Evolutionary conservation across 2,888 invertebrate species (phyloP), one percentile per base, ranked within the genome.

Genomic region (Stenolophus ochropezus): DNA sequence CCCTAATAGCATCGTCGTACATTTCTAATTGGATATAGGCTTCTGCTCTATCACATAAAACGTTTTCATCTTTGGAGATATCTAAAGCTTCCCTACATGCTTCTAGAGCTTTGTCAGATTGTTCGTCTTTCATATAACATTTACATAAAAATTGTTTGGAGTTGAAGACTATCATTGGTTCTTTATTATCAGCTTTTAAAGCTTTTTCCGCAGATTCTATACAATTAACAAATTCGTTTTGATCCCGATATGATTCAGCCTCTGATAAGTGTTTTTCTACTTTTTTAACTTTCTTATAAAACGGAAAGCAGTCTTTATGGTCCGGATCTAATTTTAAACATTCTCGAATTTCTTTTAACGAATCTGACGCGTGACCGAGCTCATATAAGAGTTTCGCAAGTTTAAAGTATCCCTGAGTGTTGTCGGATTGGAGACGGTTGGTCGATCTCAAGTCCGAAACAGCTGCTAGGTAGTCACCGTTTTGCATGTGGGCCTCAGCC

Each of bases 291-390:
- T 96, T 96, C 89, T 99, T 99, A 91, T 99, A 99, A 87, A 98
- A 95, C 18, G 96, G 94, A 89, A 98, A 98, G 89, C 99, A 99
- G 86, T 95, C 92, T 90, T 97, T 97, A 90, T 99, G 98, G 86
- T 99, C 99, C 0, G 98, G 98, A 89, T 99, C 99, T 53, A 98
- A 91, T 88, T 96, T 98, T 16, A 99, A 91, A 89, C 99, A 99
- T 89, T 99, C 98, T 18, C 99, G 94, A 84, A 99, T 95, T 90
- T 98, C 97, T 90, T 94, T 96, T 47, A 99, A 91, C 0, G 98
- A 93, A 86, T 97, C 97, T 18, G 95, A 94, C 65, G 97, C 96
- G 86, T 98, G 97, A 1, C 99, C 99, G 79, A 97, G 92, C 85
- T 94, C 92, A 90, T 99, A 99, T 76, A 97, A 93, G 83, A 99